phyloP scores from a whole-genome alignment of 2,113 vertebrate species.

The Sceloporus tristichus region DNA sequence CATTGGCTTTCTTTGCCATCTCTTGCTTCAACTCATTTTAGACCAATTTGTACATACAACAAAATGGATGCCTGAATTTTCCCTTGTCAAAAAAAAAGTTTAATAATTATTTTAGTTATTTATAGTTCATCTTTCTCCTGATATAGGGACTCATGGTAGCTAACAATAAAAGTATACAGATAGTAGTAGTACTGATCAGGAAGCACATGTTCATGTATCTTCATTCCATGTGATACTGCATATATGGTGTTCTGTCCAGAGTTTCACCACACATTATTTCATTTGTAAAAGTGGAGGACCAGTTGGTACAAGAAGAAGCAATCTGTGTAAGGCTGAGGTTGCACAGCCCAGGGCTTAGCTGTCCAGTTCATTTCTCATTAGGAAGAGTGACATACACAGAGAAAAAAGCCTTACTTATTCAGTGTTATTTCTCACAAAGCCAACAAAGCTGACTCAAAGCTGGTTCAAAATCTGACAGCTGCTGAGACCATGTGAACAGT shows the following conservation, averaged over 20 bases:
- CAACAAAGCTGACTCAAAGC: background rate
- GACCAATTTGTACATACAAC: background rate
- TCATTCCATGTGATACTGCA: background rate
- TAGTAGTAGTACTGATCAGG: background rate
- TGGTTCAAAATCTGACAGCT: slow-evolving; percentile 23
- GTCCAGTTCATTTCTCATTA: background rate
- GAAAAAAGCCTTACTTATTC: slow-evolving; percentile 9
- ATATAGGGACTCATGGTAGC: too few relatives aligned
- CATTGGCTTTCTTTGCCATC: background rate
- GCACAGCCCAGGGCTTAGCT: background rate
- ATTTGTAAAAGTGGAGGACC: background rate
- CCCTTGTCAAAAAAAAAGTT: background rate
- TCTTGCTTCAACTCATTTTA: background rate
- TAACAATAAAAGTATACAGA: background rate
- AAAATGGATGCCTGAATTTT: background rate
- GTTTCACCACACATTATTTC: background rate
- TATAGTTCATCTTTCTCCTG: too few relatives aligned
- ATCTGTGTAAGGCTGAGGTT: background rate
- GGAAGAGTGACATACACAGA: background rate
- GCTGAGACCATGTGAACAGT: slow-evolving; percentile 1
- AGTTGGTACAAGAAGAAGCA: background rate
- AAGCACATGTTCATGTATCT: background rate
- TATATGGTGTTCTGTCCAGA: background rate
- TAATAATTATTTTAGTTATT: too few relatives aligned
- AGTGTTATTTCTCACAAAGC: background rate